These are phyloP conservation scores for Hylaea fasciaria DNA, from an alignment of 2,888 invertebrate species.

Conservation along the genomic window DNA sequence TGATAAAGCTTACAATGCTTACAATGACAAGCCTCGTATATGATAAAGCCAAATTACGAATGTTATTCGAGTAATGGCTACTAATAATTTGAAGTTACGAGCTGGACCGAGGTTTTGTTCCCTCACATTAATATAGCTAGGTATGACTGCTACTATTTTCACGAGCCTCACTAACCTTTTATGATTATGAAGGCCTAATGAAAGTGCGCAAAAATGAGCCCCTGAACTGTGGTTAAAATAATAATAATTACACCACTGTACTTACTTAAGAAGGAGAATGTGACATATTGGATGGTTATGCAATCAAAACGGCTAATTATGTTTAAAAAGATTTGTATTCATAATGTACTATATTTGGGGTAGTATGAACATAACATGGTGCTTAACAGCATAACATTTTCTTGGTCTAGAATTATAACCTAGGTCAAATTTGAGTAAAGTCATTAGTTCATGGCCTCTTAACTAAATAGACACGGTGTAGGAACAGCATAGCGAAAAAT, in stretches of 20 bases:
- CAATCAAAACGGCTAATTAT: too few species aligned
- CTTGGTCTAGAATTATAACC: too few species aligned
- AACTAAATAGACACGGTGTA: constrained; percentile 3
- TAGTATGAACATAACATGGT: too few species aligned
- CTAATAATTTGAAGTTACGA: constrained; percentile 19
- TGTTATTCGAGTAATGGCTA: constrained; percentile 8
- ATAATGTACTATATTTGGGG: too few species aligned
- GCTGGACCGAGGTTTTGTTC: constrained; percentile 15
- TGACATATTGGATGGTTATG: too few species aligned
- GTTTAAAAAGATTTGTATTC: too few species aligned
- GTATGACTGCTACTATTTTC: constrained; percentile 21
- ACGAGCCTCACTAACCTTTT: constrained; percentile 21
- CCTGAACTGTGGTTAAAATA: constrained; percentile 14
- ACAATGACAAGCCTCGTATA: too few species aligned
- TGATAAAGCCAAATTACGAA: constrained; percentile 4
- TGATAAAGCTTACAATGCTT: too few species aligned
- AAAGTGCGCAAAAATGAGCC: constrained; percentile 13
- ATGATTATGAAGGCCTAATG: constrained; percentile 27
- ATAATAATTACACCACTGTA: neutral
- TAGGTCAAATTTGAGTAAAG: too few species aligned
- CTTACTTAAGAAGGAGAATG: neutral
- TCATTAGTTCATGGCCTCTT: too few species aligned
- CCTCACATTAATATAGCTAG: constrained; percentile 7
- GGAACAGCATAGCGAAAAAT: constrained; percentile 20
- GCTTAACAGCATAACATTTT: too few species aligned